phyloP scores from a whole-genome alignment of 2,888 invertebrate species.

The Caenorhabditis sinica region DNA sequence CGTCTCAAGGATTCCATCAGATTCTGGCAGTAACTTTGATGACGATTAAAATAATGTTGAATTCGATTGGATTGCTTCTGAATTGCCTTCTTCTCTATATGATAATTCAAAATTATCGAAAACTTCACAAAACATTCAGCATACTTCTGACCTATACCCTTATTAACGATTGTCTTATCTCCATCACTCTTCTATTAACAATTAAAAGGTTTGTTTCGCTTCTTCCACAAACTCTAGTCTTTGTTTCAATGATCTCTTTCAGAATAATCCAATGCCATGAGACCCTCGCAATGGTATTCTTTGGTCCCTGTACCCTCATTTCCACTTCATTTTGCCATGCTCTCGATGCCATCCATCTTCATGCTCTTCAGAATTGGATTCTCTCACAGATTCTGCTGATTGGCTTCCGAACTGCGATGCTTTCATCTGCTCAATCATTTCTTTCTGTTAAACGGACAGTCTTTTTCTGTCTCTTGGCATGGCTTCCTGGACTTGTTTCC shows the following conservation, averaged over 20 bases:
- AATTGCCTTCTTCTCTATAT: slow-evolving; percentile 53
- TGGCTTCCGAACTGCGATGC: slow-evolving; percentile 56
- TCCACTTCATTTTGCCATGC: slow-evolving; percentile 50
- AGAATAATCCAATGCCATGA: slow-evolving; percentile 62
- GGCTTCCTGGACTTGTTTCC: slow-evolving; percentile 52
- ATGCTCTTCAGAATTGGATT: slow-evolving; percentile 63
- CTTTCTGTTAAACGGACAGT: slow-evolving; percentile 49
- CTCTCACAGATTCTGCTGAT: slow-evolving; percentile 62
- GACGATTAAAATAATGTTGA: slow-evolving; percentile 50
- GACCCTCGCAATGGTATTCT: slow-evolving; percentile 55
- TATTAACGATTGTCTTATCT: slow-evolving; percentile 58
- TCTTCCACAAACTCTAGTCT: too few species aligned
- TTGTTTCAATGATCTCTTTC: slow-evolving; percentile 23
- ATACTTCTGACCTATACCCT: slow-evolving; percentile 57
- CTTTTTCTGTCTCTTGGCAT: slow-evolving; percentile 46
- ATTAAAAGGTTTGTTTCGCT: slow-evolving; percentile 44
- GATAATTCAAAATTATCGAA: slow-evolving; percentile 49
- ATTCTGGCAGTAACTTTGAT: slow-evolving; percentile 44
- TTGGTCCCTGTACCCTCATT: slow-evolving; percentile 46
- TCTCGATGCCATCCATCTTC: slow-evolving; percentile 52
- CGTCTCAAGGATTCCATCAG: slow-evolving; percentile 25
- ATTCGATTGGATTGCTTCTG: slow-evolving; percentile 47
- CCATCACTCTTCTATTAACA: slow-evolving; percentile 47
- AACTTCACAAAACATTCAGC: slow-evolving; percentile 57
- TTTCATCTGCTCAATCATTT: slow-evolving; percentile 53